Conservation (phyloP, 2,797 vertebrate genomes). For the Miichthys miiuy region DNA sequence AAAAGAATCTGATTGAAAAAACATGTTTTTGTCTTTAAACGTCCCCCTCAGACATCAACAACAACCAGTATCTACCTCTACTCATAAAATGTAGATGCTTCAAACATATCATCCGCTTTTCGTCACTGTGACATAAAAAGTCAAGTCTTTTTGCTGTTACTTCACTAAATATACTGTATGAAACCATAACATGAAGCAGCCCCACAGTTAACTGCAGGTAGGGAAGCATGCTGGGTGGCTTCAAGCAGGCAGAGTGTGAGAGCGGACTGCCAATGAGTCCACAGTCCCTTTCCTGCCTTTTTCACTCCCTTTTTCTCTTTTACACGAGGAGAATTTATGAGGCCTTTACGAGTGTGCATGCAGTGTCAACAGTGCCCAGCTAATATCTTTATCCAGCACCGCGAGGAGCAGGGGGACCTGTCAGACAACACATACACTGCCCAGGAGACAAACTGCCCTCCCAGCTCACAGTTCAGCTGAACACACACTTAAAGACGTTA, state of each 20-base stretch:
- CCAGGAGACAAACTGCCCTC: slow-evolving; percentile 69
- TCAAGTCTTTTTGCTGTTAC: neutral
- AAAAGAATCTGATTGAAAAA: no score
- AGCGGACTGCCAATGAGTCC: slow-evolving; percentile 72
- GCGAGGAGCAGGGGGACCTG: slow-evolving; percentile 45
- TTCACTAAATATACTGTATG: neutral
- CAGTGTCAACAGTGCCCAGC: slow-evolving; percentile 78
- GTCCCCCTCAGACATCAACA: neutral
- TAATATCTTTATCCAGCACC: slow-evolving; percentile 79
- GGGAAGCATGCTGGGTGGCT: slow-evolving; percentile 42
- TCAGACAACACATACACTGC: slow-evolving; percentile 63
- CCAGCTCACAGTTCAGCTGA: slow-evolving; percentile 47
- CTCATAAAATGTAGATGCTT: neutral
- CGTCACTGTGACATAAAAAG: neutral
- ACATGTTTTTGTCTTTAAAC: no score
- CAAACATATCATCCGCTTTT: neutral
- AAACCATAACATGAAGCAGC: neutral
- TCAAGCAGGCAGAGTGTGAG: slow-evolving; percentile 46
- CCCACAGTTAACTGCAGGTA: slow-evolving; percentile 45
- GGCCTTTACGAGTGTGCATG: slow-evolving; percentile 79
- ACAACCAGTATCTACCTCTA: neutral
- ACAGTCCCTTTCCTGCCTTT: slow-evolving; percentile 52
- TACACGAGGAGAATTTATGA: slow-evolving; percentile 82
- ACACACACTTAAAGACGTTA: slow-evolving; percentile 38
- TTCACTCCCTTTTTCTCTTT: slow-evolving; percentile 67